Evolutionary conservation across 2,888 invertebrate species (phyloP).

Genomic region (Sturmia bella): DNA sequence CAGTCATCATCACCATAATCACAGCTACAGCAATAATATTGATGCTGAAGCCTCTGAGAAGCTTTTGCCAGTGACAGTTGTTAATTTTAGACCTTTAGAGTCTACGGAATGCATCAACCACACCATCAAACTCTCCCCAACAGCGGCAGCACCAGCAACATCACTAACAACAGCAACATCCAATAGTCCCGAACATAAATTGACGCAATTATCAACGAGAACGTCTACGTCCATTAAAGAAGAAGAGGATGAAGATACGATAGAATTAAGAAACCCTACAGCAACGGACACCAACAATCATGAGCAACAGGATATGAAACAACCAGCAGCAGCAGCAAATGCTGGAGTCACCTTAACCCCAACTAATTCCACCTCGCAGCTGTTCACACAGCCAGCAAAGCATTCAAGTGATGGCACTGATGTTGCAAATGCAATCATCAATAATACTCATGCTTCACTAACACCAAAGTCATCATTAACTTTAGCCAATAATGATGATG

Average conservation of each 20-base stretch:
- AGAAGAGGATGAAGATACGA: conserved; percentile 77
- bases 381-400: conserved; percentile 31
- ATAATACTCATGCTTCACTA: conserved; percentile 68
- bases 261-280: conserved; percentile 48
- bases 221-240: conserved; percentile 79
- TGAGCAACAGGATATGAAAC: conserved; percentile 41
- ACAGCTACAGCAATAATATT: conserved; percentile 52
- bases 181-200: conserved; percentile 70
- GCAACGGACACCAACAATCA: conserved; percentile 28
- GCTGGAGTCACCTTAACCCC: conserved; percentile 12
- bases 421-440: conserved; percentile 57
- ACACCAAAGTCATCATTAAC: conserved; percentile 77
- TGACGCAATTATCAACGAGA: conserved; percentile 73
- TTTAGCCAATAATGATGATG: conserved; percentile 74
- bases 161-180: not conserved
- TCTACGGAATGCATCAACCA: conserved; percentile 22
- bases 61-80: conserved; percentile 73
- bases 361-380: not conserved
- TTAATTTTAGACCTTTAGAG: conserved; percentile 53
- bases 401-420: conserved; percentile 59
- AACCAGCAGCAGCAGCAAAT: conserved; percentile 10
- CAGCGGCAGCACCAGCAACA: conserved; percentile 27
- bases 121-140: conserved; percentile 52
- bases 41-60: conserved; percentile 74
- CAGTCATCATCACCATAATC: conserved; percentile 39